These are phyloP conservation scores for Monoplex corrugatus DNA, from an alignment of 2,888 invertebrate species.

Conservation along the genomic window DNA sequence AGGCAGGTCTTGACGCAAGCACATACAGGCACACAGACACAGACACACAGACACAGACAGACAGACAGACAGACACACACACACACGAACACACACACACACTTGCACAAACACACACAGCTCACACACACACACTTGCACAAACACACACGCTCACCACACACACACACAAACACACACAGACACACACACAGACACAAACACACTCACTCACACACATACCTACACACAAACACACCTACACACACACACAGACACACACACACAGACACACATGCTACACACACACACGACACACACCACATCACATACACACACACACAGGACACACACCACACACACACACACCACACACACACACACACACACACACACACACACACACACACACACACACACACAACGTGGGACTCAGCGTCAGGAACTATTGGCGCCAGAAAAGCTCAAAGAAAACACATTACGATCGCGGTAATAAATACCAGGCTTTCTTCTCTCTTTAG, in stretches of 20 bases:
- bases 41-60: neutral
- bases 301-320: neutral
- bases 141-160: too few relatives aligned
- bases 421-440: too few relatives aligned
- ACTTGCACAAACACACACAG: neutral
- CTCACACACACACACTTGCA: too few relatives aligned
- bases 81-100: neutral
- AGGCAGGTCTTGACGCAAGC: neutral
- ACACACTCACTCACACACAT: too few relatives aligned
- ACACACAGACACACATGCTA: neutral
- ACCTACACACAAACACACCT: neutral
- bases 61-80: neutral
- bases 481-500: too few relatives aligned
- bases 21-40: neutral
- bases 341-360: neutral
- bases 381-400: neutral
- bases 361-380: too few relatives aligned
- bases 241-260: neutral
- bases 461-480: too few relatives aligned
- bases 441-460: too few relatives aligned
- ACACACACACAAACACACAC: too few relatives aligned
- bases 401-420: too few relatives aligned
- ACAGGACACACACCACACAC: neutral
- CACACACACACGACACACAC: neutral
- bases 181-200: neutral